phyloP scores from a whole-genome alignment of 1,140 invertebrate species.

The Pygmarrhopalites habei region DNA sequence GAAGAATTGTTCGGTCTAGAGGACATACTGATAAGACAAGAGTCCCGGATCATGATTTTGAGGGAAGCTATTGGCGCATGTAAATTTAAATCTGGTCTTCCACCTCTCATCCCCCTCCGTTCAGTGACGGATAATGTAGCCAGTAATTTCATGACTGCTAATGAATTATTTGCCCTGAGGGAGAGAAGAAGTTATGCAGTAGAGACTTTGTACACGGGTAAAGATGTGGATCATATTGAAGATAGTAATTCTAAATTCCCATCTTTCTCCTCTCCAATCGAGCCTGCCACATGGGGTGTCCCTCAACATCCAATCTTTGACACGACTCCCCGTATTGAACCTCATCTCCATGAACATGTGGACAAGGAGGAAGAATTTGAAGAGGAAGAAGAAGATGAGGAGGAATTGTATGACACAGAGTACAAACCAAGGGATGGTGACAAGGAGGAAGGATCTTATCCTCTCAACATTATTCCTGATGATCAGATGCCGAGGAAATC shows the following conservation, averaged over 20 bases:
- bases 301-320: not conserved
- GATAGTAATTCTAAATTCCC: slow-evolving; percentile 8
- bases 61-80: slow-evolving; percentile 18
- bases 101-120: slow-evolving; percentile 7
- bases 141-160: slow-evolving; percentile 11
- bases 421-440: not conserved
- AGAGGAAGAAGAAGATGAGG: not conserved
- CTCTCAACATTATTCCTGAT: slow-evolving; percentile 6
- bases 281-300: not conserved
- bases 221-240: slow-evolving; percentile 4
- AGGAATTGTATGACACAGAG: not conserved
- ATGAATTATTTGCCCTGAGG: slow-evolving; percentile 10
- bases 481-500: not conserved
- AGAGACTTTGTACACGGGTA: slow-evolving; percentile 7
- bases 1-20: slow-evolving; percentile 21
- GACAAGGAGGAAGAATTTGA: not conserved
- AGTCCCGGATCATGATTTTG: slow-evolving; percentile 9
- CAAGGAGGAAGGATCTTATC: slow-evolving; percentile 5
- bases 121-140: slow-evolving; percentile 12
- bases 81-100: slow-evolving; percentile 26
- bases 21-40: slow-evolving; percentile 13
- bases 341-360: not conserved
- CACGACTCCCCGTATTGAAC: not conserved
- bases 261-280: not conserved
- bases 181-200: slow-evolving; percentile 6